Percentiles rank a stretch among this genome's conserved stretches.
Evolutionary conservation across 2,888 invertebrate species (phyloP).

Genomic region (Sminthurides aquaticus): DNA sequence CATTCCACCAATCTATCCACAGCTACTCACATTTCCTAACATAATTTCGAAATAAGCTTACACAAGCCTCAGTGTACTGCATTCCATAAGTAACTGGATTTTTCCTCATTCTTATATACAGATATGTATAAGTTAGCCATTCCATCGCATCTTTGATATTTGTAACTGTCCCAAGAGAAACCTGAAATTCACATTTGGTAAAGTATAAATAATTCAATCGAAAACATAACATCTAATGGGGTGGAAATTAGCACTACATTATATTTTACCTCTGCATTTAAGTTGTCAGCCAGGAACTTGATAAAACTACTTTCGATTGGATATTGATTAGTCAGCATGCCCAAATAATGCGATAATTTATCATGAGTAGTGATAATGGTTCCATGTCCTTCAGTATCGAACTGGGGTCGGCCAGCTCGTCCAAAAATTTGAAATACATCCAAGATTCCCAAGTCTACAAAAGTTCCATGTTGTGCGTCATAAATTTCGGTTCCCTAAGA

Average conservation of each 20-base stretch:
- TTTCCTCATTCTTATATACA: conserved; percentile 85
- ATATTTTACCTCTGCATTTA: conserved; percentile 82
- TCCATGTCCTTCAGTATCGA: conserved; percentile 86
- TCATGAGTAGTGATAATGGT: conserved; percentile 89
- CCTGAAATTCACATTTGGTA: no score
- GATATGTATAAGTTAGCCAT: conserved; percentile 96
- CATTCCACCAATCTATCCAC: background rate
- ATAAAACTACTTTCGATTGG: conserved; percentile 98
- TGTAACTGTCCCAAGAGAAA: conserved; percentile 89
- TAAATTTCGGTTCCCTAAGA: conserved; percentile 90
- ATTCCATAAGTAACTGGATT: conserved; percentile 78
- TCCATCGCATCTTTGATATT: conserved; percentile 92
- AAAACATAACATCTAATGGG: background rate
- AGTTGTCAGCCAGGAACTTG: conserved; percentile 82
- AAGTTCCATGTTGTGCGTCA: conserved; percentile 87
- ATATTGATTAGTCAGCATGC: conserved; percentile 87
- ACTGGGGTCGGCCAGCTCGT: conserved; percentile 95
- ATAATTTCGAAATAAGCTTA: conserved; percentile 44
- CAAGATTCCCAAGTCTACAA: conserved; percentile 89
- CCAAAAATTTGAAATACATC: conserved; percentile 99
- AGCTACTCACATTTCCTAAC: background rate
- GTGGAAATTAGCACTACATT: background rate
- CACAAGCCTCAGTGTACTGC: conserved; percentile 56
- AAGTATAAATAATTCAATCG: no score
- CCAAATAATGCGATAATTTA: conserved; percentile 86